Base-by-base conservation (phyloP, 1,140 invertebrate species). In the Pissodes strobi region DNA sequence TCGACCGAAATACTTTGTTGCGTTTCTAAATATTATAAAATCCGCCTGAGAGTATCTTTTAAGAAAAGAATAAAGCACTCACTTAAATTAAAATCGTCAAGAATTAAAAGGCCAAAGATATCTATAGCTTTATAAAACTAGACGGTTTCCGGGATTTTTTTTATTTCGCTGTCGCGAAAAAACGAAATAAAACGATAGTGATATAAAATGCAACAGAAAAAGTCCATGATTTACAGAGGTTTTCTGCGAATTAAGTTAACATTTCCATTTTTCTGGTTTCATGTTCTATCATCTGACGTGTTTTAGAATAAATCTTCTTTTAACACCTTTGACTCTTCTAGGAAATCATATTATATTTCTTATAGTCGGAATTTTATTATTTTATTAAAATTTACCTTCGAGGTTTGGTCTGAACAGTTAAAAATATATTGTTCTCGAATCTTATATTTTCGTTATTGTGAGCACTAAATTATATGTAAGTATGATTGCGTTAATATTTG, bases 131-230 rank as follows among this genome's bases (percentile, higher is more conserved):
- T 61, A 41, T 51, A 25, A 61, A 52, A 41, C 30, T 52, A 39
- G 58, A 61, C 58, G 48, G 30, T 37, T 38, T 9, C n/a, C 27
- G 17, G 15, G 30, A 18, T 37, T 30, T 61, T 61, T 48, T 48
- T 23, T 61, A 37, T 61, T 51, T 23, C 17, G 15, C 27, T 1
- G 13, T 19, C 3, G n/a, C 21, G n/a, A 25, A 41, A 49, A 59
- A 59, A 48, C 18, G n/a, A 59, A 59, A 59, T 59, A 59, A 48
- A 59, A 48, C 23, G 17, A 48, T 43, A 45, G 48, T 59, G 57
- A 59, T 61, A 61, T 61, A 61, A 61, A 61, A 52, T 61, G 46
- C 58, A 61, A 51, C 34, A 52, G 34, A 39, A 61, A 61, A 37
- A 18, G 25, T n/a, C 22, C 58, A n/a, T 46, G 45, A 59, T 59